Evolutionary conservation across 2,113 vertebrate genomes (phyloP), one percentile per base, ranked within the genome.

Genomic region (Falcunculus frontatus): DNA sequence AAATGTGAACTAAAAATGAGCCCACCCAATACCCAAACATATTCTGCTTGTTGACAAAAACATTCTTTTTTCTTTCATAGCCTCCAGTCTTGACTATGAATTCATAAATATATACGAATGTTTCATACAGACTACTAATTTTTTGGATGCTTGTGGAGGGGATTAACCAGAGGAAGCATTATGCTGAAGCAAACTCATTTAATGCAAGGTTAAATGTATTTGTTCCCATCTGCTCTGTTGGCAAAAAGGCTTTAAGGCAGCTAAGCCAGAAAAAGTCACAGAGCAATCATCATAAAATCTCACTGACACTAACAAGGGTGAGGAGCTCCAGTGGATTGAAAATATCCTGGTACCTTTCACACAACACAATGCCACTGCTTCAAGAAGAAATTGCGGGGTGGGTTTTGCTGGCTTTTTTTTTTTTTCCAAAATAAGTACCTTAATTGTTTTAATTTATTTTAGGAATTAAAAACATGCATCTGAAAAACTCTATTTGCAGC

Each of bases 391-490:
- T 8, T 3, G 0, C 9, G 6, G 14, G 6, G 17, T 62, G 30
- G 1, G 0, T 16, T 52, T 64, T 16, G 10, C 3, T 55, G 9
- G 2, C 0, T 11, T 67, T 16, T 72, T 22, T 20, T 1, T 17
- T 3, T 8, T 52, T 53, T 53, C 3, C 39, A 19, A 42, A 89
- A 44, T 10, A 81, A 70, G 70, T 21, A 50, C 11, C 5, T 79
- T 76, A 60, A 77, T 44, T 68, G 8, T n/a, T 23, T 49, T 53
- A n/a, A 67, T 67, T 70, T 52, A 29, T 62, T 72, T 87, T 16
- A 56, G 25, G 22, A 75, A 41, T 10, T 7, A 47, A 55, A 87
- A 89, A 42, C 11, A 17, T 4, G 2, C 13, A 2, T 35, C 35
- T 46, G n/a, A 92, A 52, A 73, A 60, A 68, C 44, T 55, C 22